Base-by-base conservation (phyloP, 2,888 invertebrate species). In the Ommatoiulus sabulosus region DNA sequence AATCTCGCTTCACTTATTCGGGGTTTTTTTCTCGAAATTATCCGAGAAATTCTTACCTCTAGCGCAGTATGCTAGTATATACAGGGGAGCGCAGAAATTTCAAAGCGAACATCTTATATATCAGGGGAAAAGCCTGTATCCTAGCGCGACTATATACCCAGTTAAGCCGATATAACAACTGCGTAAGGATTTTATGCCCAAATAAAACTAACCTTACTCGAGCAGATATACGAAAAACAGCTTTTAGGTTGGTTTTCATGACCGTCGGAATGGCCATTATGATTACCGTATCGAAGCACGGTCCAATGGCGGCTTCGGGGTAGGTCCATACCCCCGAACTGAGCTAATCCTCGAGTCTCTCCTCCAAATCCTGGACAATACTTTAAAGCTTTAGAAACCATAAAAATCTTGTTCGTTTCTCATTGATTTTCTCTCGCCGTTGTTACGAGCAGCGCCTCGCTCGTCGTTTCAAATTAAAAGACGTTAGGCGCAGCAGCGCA, bases 371-470 rank as follows among this genome's bases (percentile, higher is more conserved):
- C 46, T 44, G 85, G 85, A 46, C 44, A 85, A 85, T 85, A 85
- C 85, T 46, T 85, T 85, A 85, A 44, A 85, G 85, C 85, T 85
- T 85, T 85, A 85, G 46, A 44, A 85, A 85, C 44, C 46, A 85
- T 85, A 85, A 85, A 85, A 85, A 85, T 85, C 85, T 85, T 20
- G 44, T 85, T 85, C 85, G 44, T 85, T 85, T 85, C 44, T 85
- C 85, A 44, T 46, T 85, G 44, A 85, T 85, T 85, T 85, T 85
- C 44, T 85, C n/a, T 85, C 20, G 17, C 44, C 20, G 44, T 85
- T 85, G 44, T 46, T 44, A 85, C 44, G 5, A 85, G 44, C 46
- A 44, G 44, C 20, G 85, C 46, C 46, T 44, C 44, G 7, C 46
- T 85, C 85, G 85, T 85, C 44, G 44, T 44, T 46, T 44, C 12